These are phyloP conservation scores for Ornithoptera priamus DNA, from an alignment of 2,888 invertebrate genomes.

Conservation along the genomic window DNA sequence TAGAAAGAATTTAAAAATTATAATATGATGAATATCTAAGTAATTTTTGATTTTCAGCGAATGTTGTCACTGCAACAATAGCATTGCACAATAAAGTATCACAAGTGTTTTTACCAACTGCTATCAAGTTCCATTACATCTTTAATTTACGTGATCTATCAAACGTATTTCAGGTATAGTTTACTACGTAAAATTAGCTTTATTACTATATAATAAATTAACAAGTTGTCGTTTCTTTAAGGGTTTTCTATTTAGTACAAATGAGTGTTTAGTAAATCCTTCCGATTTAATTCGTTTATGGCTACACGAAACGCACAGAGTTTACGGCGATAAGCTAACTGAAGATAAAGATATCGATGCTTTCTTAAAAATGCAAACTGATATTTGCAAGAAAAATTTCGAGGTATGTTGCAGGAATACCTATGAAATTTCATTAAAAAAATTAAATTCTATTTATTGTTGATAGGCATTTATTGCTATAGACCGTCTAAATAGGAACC, in stretches of 20 bases:
- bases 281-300: slow-evolving; percentile 93
- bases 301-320: slow-evolving; percentile 96
- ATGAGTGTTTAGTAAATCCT: slow-evolving; percentile 90
- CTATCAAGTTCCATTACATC: slow-evolving; percentile 97
- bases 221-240: slow-evolving; percentile 50
- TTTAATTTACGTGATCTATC: slow-evolving; percentile 97
- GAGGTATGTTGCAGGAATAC: slow-evolving; percentile 78
- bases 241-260: slow-evolving; percentile 94
- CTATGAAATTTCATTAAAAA: background rate
- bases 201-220: background rate
- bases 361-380: slow-evolving; percentile 92
- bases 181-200: background rate
- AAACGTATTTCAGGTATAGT: slow-evolving; percentile 92
- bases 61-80: slow-evolving; percentile 90
- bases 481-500: too few relatives aligned
- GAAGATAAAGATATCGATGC: slow-evolving; percentile 96
- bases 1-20: too few relatives aligned
- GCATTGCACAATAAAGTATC: slow-evolving; percentile 92
- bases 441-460: background rate
- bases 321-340: slow-evolving; percentile 95
- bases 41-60: slow-evolving; percentile 56
- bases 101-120: slow-evolving; percentile 95
- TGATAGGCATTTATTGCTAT: background rate
- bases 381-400: slow-evolving; percentile 95
- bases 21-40: background rate